Conservation (phyloP, 2,113 vertebrate species). For the Phodopus roborovskii region DNA sequence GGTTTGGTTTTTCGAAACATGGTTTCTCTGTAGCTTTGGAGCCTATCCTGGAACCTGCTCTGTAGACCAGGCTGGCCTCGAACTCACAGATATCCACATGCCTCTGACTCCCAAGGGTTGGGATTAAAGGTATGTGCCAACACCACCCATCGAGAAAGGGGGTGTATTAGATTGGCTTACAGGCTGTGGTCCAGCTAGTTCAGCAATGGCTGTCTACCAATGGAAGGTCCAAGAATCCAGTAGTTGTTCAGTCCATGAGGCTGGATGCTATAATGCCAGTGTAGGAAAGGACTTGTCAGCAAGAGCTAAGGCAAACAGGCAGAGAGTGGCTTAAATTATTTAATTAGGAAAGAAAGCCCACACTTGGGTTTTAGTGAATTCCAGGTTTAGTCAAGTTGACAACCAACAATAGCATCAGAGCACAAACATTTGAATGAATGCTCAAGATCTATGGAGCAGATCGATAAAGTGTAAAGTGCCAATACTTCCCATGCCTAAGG, state of each 20-base stretch:
- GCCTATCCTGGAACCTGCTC: too few relatives aligned
- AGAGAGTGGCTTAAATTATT: background rate
- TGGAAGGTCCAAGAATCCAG: background rate
- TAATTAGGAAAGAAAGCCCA: background rate
- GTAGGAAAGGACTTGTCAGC: background rate
- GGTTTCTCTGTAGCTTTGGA: too few relatives aligned
- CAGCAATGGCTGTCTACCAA: background rate
- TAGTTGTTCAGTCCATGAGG: background rate
- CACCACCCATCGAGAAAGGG: background rate
- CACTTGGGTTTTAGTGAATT: background rate
- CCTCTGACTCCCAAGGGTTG: too few relatives aligned
- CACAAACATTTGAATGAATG: background rate
- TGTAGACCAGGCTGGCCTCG: too few relatives aligned
- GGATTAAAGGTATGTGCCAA: too few relatives aligned
- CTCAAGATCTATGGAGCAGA: background rate
- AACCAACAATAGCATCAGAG: background rate
- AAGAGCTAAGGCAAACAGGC: background rate
- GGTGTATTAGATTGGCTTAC: background rate
- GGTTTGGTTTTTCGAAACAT: too few relatives aligned
- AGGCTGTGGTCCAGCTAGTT: background rate
- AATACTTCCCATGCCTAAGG: background rate
- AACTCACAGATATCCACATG: too few relatives aligned
- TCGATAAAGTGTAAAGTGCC: background rate
- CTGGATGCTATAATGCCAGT: background rate
- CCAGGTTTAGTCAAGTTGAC: background rate